These are phyloP conservation scores for Sitodiplosis mosellana DNA, from an alignment of 1,140 invertebrate genomes.

Conservation along the genomic window DNA sequence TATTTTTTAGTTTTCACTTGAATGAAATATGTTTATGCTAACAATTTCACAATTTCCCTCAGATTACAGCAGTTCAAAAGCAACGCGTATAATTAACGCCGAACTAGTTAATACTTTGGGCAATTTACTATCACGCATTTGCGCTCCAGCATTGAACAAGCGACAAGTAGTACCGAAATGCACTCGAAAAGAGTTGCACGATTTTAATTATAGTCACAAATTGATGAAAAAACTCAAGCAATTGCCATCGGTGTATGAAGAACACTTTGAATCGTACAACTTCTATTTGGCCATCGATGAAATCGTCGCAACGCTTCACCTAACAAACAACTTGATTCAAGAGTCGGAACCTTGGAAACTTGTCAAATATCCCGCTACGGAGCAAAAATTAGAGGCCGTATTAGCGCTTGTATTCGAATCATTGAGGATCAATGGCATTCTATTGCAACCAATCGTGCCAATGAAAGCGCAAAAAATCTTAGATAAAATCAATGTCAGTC, in stretches of 20 bases:
- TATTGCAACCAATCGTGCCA: conserved; percentile 74
- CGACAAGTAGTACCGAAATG: conserved; percentile 48
- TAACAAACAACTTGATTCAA: conserved; percentile 74
- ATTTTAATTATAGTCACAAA: conserved; percentile 29
- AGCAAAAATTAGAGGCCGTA: conserved; percentile 41
- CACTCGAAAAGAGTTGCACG: conserved; percentile 26
- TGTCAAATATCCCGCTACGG: conserved; percentile 26
- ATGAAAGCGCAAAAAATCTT: conserved; percentile 41
- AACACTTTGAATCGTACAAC: conserved; percentile 57
- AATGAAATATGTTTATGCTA: neutral
- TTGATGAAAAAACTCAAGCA: conserved; percentile 31
- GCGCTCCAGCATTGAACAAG: conserved; percentile 59
- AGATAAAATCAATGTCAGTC: conserved; percentile 40
- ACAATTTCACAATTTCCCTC: conserved; percentile 9
- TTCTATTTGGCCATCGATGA: conserved; percentile 70
- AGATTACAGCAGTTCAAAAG: conserved; percentile 76
- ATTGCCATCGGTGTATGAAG: conserved; percentile 33
- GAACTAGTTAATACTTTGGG: conserved; percentile 87
- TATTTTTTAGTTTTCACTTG: conserved; percentile 8
- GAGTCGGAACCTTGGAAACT: conserved; percentile 74
- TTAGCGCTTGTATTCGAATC: conserved; percentile 72
- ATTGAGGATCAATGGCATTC: conserved; percentile 52
- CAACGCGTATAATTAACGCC: conserved; percentile 62
- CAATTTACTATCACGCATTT: conserved; percentile 72
- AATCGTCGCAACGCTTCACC: conserved; percentile 51